These are phyloP conservation scores for Miichthys miiuy DNA, from an alignment of 2,797 vertebrate species.

Conservation along the genomic window DNA sequence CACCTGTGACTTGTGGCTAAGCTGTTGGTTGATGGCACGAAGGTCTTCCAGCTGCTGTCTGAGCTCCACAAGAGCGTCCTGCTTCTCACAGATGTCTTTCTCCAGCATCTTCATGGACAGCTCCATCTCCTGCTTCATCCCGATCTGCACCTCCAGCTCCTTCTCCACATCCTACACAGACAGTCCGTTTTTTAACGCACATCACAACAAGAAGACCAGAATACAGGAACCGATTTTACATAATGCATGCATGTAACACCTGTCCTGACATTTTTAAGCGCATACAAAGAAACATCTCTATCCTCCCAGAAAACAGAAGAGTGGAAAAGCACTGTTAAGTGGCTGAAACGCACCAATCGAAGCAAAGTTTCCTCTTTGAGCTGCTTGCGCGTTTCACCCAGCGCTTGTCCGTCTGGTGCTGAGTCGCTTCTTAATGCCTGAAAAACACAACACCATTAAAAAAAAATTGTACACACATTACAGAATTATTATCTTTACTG, in stretches of 20 bases:
- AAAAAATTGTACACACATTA: background rate
- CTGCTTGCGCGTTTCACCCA: conserved; percentile 94
- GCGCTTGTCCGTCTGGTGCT: conserved; percentile 88
- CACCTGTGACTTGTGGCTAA: conserved; percentile 96
- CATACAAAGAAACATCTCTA: background rate
- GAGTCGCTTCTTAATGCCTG: conserved; percentile 90
- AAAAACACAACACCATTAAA: background rate
- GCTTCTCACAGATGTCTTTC: conserved; percentile 98
- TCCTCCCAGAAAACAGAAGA: background rate
- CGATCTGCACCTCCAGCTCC: conserved; percentile 96
- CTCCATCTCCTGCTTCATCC: conserved; percentile 99
- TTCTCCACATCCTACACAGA: conserved; percentile 93
- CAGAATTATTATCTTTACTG: background rate
- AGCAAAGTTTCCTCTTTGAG: conserved; percentile 98
- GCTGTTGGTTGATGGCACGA: conserved; percentile 94
- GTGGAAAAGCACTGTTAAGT: background rate
- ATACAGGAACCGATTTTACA: no score
- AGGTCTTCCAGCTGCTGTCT: conserved; percentile 96
- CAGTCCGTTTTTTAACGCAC: background rate
- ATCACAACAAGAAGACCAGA: background rate
- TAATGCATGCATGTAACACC: no score
- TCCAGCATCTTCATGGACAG: conserved; percentile 99
- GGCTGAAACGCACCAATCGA: conserved; percentile 87
- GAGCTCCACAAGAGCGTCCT: conserved; percentile 94
- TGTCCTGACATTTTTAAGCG: background rate